Evolutionary conservation across 1,140 invertebrate genomes (phyloP), one percentile per base, ranked within the genome.

Genomic region (Lethocerus indicus): DNA sequence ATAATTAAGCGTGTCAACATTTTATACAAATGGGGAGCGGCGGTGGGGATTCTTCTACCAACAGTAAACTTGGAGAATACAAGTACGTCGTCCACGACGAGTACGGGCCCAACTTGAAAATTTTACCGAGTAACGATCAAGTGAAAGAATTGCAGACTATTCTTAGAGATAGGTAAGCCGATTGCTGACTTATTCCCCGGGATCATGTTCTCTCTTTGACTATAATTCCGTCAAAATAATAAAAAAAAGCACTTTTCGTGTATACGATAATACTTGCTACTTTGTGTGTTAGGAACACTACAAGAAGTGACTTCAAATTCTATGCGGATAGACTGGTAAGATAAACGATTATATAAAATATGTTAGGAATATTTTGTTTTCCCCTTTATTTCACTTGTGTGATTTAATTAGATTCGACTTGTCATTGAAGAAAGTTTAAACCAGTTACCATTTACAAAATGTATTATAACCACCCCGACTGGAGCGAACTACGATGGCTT

Each of bases 341-440:
- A 60, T 50, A 32, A 49, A 48, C 32, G 6, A 26, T 16, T 12
- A 43, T 40, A 52, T 23, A 29, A 35, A 49, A 47, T n/a, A 16
- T 12, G 16, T 32, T 32, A 32, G 16, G 16, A 32, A 32, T 12
- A 9, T 32, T 32, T 12, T 32, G 9, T 32, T n/a, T 5, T 43
- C 3, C 13, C 9, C 4, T 9, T 4, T 6, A 7, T 25, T 23
- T 43, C 6, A 43, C 50, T 13, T 49, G 9, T 18, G 21, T 41
- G 28, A 46, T 16, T 29, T 50, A 20, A 55, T 29, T 61, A 93
- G 63, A 95, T 96, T 59, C 75, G 91, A 21, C 68, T 98, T 43
- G 90, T 98, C 3, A 94, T 99, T 55, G 95, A 99, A 69, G 94
- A 98, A 69, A 95, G 92, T 56, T 71, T 99, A 27, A 98, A 98